Conservation (phyloP, 2,888 invertebrate species). For the Calameuta idolon region DNA sequence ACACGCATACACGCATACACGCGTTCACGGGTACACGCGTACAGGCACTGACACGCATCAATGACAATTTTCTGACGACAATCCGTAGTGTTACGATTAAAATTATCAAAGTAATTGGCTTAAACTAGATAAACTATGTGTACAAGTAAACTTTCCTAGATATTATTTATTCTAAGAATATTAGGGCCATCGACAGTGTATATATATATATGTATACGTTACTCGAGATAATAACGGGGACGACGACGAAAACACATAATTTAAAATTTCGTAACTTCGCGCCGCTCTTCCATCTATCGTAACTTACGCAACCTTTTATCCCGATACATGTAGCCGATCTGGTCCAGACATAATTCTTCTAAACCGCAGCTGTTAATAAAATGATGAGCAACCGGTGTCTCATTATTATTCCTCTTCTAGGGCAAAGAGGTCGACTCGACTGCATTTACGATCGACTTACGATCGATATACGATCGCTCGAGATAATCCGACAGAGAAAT, state of each 20-base stretch:
- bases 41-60: not conserved
- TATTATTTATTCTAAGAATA: not conserved
- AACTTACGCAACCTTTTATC: no score
- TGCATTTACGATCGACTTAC: no score
- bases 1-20: no score
- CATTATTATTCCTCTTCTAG: not conserved
- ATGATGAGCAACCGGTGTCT: not conserved
- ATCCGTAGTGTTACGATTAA: not conserved
- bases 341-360: no score
- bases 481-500: no score
- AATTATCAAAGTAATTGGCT: not conserved
- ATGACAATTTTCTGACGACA: not conserved
- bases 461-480: no score
- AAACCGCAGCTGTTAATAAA: slow-evolving; percentile 3
- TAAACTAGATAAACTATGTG: not conserved
- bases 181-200: no score
- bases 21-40: not conserved
- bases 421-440: no score
- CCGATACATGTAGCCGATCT: no score
- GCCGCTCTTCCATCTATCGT: no score
- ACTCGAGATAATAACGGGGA: not conserved
- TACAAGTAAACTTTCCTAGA: not conserved
- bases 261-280: not conserved
- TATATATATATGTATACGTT: no score
- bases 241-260: not conserved